These are phyloP conservation scores for Argyresthia goedartella DNA, from an alignment of 2,888 invertebrate species.

Conservation along the genomic window DNA sequence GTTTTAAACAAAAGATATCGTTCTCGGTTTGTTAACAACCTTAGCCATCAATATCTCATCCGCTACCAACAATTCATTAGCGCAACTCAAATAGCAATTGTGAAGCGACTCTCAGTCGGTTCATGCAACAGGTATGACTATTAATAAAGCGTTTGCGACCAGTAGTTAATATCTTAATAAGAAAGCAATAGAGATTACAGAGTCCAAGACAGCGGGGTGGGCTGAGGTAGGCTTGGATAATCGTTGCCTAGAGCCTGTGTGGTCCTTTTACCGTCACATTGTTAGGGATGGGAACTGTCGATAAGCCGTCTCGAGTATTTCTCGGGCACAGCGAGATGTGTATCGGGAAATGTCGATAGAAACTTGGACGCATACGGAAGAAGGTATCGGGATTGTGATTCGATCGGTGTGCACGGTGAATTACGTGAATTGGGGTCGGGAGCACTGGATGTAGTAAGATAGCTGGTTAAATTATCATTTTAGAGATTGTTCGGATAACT, in stretches of 20 bases:
- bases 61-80: not conserved
- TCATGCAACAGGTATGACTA: conserved; percentile 17
- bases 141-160: conserved; percentile 49
- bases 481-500: not conserved
- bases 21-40: not conserved
- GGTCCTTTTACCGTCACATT: conserved; percentile 2
- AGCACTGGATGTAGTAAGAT: no score
- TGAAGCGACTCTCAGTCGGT: not conserved
- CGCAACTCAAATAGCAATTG: not conserved
- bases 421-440: not conserved
- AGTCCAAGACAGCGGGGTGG: conserved; percentile 33
- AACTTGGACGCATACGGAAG: not conserved
- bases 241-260: conserved; percentile 17
- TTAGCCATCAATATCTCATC: not conserved
- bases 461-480: not conserved
- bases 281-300: conserved; percentile 1
- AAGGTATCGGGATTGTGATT: not conserved
- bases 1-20: not conserved
- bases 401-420: not conserved
- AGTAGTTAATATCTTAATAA: conserved; percentile 65
- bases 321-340: not conserved
- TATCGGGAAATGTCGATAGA: not conserved
- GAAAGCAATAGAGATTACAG: conserved; percentile 57
- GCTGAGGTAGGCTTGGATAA: conserved; percentile 43
- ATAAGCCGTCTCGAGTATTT: not conserved